Conservation (phyloP, 2,797 vertebrate genomes). For the Ara ararauna region DNA sequence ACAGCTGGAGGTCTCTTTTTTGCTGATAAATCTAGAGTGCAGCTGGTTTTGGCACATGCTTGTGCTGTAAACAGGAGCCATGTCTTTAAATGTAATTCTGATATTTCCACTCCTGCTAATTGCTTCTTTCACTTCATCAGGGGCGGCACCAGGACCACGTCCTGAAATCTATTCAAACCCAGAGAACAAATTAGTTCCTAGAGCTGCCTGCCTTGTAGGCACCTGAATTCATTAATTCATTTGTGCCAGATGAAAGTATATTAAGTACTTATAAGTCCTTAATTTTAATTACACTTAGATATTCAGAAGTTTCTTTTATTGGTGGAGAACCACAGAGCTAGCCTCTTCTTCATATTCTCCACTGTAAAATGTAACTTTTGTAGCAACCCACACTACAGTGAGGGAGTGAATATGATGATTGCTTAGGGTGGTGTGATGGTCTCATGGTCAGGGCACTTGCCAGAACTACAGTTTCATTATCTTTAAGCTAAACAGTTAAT, state of each 20-base stretch:
- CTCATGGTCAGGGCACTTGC: not conserved
- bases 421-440: not conserved
- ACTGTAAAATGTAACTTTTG: not conserved
- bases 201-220: not conserved
- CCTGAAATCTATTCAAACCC: not conserved
- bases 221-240: not conserved
- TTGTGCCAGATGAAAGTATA: not conserved
- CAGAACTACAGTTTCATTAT: not conserved
- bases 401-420: not conserved
- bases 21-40: constrained; percentile 55
- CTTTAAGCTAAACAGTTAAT: not conserved
- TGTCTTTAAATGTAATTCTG: not conserved
- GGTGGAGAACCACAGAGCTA: not conserved
- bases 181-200: not conserved
- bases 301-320: not conserved
- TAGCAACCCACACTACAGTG: not conserved
- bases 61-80: constrained; percentile 17
- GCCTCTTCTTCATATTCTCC: not conserved
- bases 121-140: not conserved
- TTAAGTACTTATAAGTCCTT: not conserved
- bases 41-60: constrained; percentile 48
- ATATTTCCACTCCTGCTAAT: constrained; percentile 30
- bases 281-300: not conserved
- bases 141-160: not conserved
- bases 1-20: constrained; percentile 37